Evolutionary conservation across 2,797 vertebrate species (phyloP).

Genomic region (Eleutherodactylus coqui): DNA sequence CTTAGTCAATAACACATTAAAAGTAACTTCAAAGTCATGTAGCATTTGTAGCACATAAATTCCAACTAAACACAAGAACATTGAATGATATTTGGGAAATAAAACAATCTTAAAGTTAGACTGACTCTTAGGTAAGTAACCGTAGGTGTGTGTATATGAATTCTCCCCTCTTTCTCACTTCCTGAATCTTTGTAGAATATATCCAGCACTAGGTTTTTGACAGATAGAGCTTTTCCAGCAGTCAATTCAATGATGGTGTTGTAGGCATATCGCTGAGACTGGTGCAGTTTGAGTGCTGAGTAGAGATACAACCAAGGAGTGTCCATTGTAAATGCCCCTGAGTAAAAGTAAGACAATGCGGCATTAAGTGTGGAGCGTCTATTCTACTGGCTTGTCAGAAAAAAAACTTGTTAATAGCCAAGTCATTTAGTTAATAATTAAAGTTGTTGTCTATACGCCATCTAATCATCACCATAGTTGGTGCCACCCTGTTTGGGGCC

Average conservation of each 20-base stretch:
- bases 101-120: slow-evolving; percentile 33
- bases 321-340: slow-evolving; percentile 84
- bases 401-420: neutral
- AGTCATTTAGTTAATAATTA: no score
- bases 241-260: slow-evolving; percentile 79
- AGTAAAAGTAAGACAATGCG: neutral
- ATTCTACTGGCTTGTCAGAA: neutral
- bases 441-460: neutral
- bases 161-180: slow-evolving; percentile 77
- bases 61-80: neutral
- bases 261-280: slow-evolving; percentile 74
- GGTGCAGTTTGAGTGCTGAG: slow-evolving; percentile 77
- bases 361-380: neutral
- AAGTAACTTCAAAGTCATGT: no score
- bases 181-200: slow-evolving; percentile 76
- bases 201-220: slow-evolving; percentile 80
- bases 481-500: neutral
- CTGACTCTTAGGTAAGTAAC: slow-evolving; percentile 82
- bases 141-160: slow-evolving; percentile 78
- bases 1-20: neutral
- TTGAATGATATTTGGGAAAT: neutral
- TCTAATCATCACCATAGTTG: neutral
- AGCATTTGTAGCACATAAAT: neutral
- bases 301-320: slow-evolving; percentile 85
- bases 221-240: slow-evolving; percentile 77